Conservation (phyloP, 2,888 invertebrate species). For the Ptilodon capucinus region DNA sequence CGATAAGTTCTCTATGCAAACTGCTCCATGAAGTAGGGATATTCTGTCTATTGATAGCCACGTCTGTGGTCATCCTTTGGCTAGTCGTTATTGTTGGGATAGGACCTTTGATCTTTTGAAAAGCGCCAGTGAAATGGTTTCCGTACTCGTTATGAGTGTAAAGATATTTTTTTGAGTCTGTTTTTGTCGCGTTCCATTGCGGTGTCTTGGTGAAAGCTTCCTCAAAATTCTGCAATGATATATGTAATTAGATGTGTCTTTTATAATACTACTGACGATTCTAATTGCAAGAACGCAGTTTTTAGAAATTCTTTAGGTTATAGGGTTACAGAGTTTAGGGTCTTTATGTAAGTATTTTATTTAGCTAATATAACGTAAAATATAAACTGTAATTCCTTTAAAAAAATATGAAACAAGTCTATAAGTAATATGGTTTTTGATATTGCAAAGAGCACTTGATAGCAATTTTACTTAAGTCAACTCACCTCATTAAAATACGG, state of each 20-base stretch:
- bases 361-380: no score
- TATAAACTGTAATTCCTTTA: no score
- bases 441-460: not conserved
- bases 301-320: no score
- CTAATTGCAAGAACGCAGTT: not conserved
- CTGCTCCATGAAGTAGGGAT: slow-evolving; percentile 83
- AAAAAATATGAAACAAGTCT: no score
- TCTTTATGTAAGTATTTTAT: no score
- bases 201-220: slow-evolving; percentile 72
- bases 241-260: not conserved
- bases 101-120: slow-evolving; percentile 40
- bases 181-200: slow-evolving; percentile 71
- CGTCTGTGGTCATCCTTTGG: slow-evolving; percentile 57
- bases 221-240: slow-evolving; percentile 59
- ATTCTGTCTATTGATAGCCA: slow-evolving; percentile 72
- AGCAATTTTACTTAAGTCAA: no score
- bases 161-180: slow-evolving; percentile 54
- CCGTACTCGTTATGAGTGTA: slow-evolving; percentile 83
- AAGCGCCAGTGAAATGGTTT: slow-evolving; percentile 59
- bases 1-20: slow-evolving; percentile 74
- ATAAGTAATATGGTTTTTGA: no score
- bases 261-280: not conserved
- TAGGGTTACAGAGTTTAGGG: no score
- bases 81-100: slow-evolving; percentile 52
- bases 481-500: slow-evolving; percentile 80